These are phyloP conservation scores for Chironomus riparius DNA, from an alignment of 2,888 invertebrate genomes.

Conservation along the genomic window DNA sequence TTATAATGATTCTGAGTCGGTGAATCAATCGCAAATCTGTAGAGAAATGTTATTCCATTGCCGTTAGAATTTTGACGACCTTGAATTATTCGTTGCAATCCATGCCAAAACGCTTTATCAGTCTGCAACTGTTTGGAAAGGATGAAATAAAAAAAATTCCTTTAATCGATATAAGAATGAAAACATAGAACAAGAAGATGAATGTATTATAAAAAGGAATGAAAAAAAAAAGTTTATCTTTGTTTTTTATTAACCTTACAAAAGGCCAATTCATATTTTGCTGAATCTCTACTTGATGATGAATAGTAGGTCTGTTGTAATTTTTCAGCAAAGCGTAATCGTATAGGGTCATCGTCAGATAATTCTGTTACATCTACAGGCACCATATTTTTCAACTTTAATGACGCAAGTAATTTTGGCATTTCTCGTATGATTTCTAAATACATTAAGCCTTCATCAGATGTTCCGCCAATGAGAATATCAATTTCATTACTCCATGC, in stretches of 20 bases:
- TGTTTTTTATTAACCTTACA: background rate
- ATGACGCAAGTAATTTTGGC: background rate
- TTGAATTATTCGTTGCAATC: conserved; percentile 35
- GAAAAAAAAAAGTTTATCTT: background rate
- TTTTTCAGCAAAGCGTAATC: background rate
- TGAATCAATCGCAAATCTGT: conserved; percentile 41
- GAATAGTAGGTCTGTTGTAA: conserved; percentile 3
- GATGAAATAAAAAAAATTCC: background rate
- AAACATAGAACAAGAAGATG: background rate
- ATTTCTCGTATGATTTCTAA: conserved; percentile 30
- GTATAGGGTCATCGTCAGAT: background rate
- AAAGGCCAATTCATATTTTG: conserved; percentile 12
- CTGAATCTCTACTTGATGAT: background rate
- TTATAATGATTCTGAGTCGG: conserved; percentile 39
- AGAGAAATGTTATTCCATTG: conserved; percentile 37
- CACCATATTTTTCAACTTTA: conserved; percentile 4
- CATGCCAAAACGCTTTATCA: conserved; percentile 39
- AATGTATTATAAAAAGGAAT: too few species aligned
- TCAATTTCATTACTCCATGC: conserved; percentile 39
- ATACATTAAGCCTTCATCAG: conserved; percentile 39
- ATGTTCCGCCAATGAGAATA: conserved; percentile 38
- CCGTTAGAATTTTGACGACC: conserved; percentile 33
- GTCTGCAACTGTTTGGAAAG: conserved; percentile 33
- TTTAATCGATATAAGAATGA: background rate
- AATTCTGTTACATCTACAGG: background rate